A percentile compares a stretch with the other conserved stretches of the same genome.
phyloP scores from a whole-genome alignment of 2,888 invertebrate species.

The Meiosimyza decipiens region DNA sequence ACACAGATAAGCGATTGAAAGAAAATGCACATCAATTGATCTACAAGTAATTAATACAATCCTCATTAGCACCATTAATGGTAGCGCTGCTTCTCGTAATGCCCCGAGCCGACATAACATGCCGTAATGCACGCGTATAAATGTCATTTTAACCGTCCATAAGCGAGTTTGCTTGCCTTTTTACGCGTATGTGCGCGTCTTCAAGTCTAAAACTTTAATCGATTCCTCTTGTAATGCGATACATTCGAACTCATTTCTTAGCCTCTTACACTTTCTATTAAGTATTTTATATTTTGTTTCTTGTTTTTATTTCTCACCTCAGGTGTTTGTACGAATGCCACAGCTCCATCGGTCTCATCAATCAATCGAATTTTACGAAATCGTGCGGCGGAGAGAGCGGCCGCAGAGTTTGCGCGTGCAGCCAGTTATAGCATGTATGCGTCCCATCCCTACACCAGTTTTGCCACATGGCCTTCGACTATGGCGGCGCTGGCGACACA shows the following conservation, averaged over 20 bases:
- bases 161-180: background rate
- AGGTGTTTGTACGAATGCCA: constrained; percentile 95
- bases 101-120: background rate
- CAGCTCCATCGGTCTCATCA: constrained; percentile 96
- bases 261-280: no score
- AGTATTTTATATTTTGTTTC: no score
- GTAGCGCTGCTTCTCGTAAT: no score
- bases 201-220: constrained; percentile 1
- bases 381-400: constrained; percentile 94
- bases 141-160: constrained; percentile 1
- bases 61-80: no score
- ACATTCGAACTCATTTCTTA: background rate
- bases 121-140: background rate
- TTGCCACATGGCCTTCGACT: constrained; percentile 70
- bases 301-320: background rate
- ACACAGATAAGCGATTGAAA: no score
- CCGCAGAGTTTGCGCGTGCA: constrained; percentile 93
- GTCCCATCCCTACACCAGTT: constrained; percentile 75
- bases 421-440: constrained; percentile 90
- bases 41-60: no score
- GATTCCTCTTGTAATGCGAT: constrained; percentile 8
- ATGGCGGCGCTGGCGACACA: constrained; percentile 48
- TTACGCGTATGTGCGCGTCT: constrained; percentile 3
- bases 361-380: constrained; percentile 96
- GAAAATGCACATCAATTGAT: no score